Conservation (phyloP, 2,888 invertebrate genomes). For the Cheilosia scutellata region DNA sequence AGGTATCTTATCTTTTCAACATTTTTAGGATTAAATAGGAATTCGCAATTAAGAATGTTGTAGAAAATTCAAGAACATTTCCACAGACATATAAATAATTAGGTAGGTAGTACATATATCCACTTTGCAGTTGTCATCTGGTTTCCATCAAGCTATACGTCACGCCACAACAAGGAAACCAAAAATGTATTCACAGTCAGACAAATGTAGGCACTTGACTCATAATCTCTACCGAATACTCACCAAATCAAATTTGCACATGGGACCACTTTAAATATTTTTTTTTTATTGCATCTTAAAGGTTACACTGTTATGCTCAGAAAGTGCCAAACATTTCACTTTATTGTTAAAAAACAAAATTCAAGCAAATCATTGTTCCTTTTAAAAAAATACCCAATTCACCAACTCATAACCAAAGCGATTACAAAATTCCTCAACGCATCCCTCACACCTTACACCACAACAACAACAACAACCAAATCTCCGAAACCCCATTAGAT, state of each 20-base stretch:
- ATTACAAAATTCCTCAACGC: slow-evolving; percentile 66
- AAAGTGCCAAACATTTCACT: slow-evolving; percentile 41
- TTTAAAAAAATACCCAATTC: slow-evolving; percentile 11
- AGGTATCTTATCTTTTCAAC: too few relatives aligned
- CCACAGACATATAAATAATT: too few relatives aligned
- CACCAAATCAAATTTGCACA: not conserved
- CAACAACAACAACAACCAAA: slow-evolving; percentile 17
- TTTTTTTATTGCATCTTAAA: slow-evolving; percentile 40
- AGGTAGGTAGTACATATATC: too few relatives aligned
- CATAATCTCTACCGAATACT: too few relatives aligned
- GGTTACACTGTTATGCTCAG: slow-evolving; percentile 30
- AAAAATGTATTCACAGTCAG: too few relatives aligned
- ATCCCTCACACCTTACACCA: slow-evolving; percentile 7
- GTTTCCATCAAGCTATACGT: too few relatives aligned
- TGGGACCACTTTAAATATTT: slow-evolving; percentile 25
- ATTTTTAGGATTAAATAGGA: too few relatives aligned
- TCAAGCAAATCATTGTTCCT: slow-evolving; percentile 55
- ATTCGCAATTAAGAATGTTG: too few relatives aligned
- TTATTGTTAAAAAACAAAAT: slow-evolving; percentile 32
- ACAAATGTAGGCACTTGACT: too few relatives aligned
- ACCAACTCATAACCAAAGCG: slow-evolving; percentile 53
- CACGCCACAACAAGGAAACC: too few relatives aligned
- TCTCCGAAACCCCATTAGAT: slow-evolving; percentile 16
- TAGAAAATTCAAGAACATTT: too few relatives aligned
- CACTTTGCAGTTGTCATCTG: too few relatives aligned